Evolutionary conservation across 2,888 invertebrate genomes (phyloP).

Genomic region (Pseudococcus jackbeardsleyi): DNA sequence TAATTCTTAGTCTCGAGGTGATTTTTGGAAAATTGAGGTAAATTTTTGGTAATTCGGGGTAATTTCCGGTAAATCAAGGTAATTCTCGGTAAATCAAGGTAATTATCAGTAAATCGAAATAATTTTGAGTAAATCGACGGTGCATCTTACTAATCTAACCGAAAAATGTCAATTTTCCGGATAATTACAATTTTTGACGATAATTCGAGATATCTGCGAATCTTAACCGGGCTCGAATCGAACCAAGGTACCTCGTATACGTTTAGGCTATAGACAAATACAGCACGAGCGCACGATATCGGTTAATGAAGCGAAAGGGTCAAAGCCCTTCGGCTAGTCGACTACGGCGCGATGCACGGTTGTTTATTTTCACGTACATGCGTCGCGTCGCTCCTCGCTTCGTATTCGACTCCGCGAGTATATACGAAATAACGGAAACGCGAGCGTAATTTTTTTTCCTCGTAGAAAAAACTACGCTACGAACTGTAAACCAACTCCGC

Average conservation of each 20-base stretch:
- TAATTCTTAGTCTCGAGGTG: no score
- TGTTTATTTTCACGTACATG: not conserved
- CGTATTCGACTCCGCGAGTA: not conserved
- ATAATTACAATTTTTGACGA: not conserved
- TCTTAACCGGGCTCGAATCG: not conserved
- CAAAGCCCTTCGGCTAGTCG: conserved; percentile 22
- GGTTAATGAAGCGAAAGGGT: conserved; percentile 42
- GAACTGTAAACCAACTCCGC: not conserved
- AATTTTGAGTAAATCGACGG: not conserved
- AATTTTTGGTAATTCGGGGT: no score
- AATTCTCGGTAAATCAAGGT: no score
- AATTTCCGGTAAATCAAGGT: no score
- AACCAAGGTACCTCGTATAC: not conserved
- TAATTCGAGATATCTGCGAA: not conserved
- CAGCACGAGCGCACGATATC: conserved; percentile 31
- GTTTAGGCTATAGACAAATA: not conserved
- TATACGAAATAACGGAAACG: not conserved
- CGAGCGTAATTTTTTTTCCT: not conserved
- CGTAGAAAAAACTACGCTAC: not conserved
- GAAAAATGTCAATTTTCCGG: not conserved
- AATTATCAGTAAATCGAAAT: no score
- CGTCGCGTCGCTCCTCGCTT: not conserved
- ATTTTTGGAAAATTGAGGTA: no score
- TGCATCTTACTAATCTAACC: not conserved
- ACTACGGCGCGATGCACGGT: not conserved